These are phyloP conservation scores for Pholis gunnellus DNA, from an alignment of 2,113 vertebrate species.

Conservation along the genomic window DNA sequence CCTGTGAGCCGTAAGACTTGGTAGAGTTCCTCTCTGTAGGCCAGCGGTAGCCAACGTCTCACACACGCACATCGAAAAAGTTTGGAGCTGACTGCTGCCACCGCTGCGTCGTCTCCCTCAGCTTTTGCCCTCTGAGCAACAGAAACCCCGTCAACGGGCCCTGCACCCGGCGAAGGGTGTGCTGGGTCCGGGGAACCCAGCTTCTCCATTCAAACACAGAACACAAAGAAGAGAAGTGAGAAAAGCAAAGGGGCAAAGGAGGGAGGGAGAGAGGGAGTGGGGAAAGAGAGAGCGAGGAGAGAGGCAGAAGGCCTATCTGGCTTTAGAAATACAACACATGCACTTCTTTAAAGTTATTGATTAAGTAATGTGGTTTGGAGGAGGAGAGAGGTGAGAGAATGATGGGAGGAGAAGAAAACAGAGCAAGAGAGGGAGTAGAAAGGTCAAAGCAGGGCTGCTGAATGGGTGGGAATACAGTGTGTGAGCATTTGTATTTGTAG, in stretches of 20 bases:
- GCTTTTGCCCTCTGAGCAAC: constrained; percentile 36
- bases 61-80: constrained; percentile 68
- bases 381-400: background rate
- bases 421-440: background rate
- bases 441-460: constrained; percentile 29
- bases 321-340: constrained; percentile 33
- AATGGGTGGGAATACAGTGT: constrained; percentile 1
- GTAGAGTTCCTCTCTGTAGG: constrained; percentile 84
- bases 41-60: constrained; percentile 73
- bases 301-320: constrained; percentile 41
- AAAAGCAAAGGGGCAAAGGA: constrained; percentile 39
- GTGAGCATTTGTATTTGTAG: background rate
- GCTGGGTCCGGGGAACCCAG: constrained; percentile 62
- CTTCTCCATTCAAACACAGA: constrained; percentile 78
- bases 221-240: constrained; percentile 38
- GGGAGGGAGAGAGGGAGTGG: constrained; percentile 48
- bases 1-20: constrained; percentile 77
- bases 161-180: constrained; percentile 46
- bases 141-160: constrained; percentile 49
- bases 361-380: constrained; percentile 40
- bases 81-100: constrained; percentile 61
- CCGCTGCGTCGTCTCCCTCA: constrained; percentile 48
- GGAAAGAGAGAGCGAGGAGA: constrained; percentile 26
- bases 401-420: constrained; percentile 4
- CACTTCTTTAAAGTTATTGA: constrained; percentile 54